Percentiles rank a stretch among this genome's conserved stretches.
phyloP scores from a whole-genome alignment of 2,113 vertebrate species.

The Actinemys pallida region DNA sequence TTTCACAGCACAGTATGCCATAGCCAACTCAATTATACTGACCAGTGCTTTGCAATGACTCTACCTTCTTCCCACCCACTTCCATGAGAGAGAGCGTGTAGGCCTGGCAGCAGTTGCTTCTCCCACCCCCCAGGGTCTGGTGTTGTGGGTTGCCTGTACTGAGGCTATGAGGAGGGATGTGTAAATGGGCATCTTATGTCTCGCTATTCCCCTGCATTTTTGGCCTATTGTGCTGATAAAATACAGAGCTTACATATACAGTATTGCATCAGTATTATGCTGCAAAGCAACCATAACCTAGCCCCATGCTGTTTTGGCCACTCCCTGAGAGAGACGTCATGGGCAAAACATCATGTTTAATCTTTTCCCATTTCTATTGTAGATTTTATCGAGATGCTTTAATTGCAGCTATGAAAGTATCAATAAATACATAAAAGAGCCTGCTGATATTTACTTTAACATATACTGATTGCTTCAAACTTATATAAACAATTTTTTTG shows the following conservation, averaged over 20 bases:
- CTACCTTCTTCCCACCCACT: background rate
- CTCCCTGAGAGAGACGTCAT: constrained; percentile 20
- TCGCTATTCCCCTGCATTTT: background rate
- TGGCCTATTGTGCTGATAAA: background rate
- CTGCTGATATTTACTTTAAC: constrained; percentile 57
- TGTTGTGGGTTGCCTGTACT: background rate
- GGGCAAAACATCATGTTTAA: background rate
- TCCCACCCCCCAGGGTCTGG: background rate
- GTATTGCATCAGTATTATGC: background rate
- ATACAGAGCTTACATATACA: background rate
- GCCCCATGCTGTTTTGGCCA: background rate
- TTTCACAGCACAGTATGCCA: background rate
- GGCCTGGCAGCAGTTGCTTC: background rate
- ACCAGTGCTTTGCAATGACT: background rate
- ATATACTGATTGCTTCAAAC: constrained; percentile 10
- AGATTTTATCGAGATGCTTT: constrained; percentile 43
- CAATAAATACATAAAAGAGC: constrained; percentile 58
- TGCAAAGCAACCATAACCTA: background rate
- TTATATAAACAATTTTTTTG: constrained; percentile 1
- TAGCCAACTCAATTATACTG: background rate
- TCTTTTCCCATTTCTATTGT: constrained; percentile 22
- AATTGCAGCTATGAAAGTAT: constrained; percentile 45
- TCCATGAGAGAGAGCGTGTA: background rate
- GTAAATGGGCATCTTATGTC: background rate
- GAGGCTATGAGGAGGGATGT: background rate